Conservation (phyloP, 2,797 vertebrate species). For the Microctenopoma steveboyesi region DNA sequence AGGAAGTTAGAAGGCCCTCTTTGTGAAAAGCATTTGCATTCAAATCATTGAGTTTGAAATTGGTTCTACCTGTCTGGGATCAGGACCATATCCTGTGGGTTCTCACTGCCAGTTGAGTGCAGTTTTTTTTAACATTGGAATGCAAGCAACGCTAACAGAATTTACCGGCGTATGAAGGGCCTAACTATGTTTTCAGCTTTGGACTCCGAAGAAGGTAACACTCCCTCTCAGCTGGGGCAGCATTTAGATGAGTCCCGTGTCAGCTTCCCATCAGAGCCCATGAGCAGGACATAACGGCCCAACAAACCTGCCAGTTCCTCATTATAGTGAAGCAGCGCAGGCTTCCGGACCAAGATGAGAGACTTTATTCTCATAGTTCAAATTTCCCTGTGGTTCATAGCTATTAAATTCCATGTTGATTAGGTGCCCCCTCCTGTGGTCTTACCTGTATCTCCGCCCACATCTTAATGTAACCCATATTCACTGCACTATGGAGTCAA, state of each 20-base stretch:
- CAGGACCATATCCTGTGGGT: slow-evolving; percentile 78
- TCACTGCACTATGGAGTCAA: slow-evolving; percentile 20
- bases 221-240: slow-evolving; percentile 28
- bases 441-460: slow-evolving; percentile 14
- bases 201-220: slow-evolving; percentile 38
- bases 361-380: slow-evolving; percentile 19
- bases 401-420: slow-evolving; percentile 34
- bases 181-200: slow-evolving; percentile 54
- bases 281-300: slow-evolving; percentile 47
- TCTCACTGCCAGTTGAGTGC: slow-evolving; percentile 68
- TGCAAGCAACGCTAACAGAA: slow-evolving; percentile 74
- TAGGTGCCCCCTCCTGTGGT: slow-evolving; percentile 17
- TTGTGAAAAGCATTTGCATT: slow-evolving; percentile 82
- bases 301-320: slow-evolving; percentile 41
- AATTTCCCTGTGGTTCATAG: slow-evolving; percentile 26
- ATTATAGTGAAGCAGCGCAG: slow-evolving; percentile 46
- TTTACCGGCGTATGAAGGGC: slow-evolving; percentile 63
- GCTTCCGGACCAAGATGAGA: slow-evolving; percentile 17
- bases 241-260: slow-evolving; percentile 43
- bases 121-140: slow-evolving; percentile 74
- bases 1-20: slow-evolving; percentile 67
- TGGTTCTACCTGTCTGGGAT: slow-evolving; percentile 83
- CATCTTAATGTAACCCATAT: slow-evolving; percentile 41
- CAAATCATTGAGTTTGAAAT: slow-evolving; percentile 84
- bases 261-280: slow-evolving; percentile 54